These are phyloP conservation scores for Acronicta leporina DNA, from an alignment of 2,888 invertebrate species.

Conservation along the genomic window DNA sequence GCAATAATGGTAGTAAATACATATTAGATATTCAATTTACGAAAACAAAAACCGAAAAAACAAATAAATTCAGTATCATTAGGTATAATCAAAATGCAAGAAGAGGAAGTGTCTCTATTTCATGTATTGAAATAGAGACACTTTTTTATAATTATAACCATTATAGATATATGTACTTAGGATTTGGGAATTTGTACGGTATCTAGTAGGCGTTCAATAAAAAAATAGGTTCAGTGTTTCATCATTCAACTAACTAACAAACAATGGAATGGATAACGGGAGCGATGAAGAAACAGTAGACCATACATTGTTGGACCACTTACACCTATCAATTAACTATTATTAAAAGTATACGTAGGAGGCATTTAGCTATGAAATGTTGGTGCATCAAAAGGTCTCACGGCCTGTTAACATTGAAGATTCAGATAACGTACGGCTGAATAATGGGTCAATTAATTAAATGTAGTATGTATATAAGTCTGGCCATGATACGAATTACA, in stretches of 20 bases:
- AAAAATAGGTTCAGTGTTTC: constrained; percentile 68
- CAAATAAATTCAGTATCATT: too few species aligned
- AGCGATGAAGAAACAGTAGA: constrained; percentile 68
- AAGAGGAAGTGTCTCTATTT: too few species aligned
- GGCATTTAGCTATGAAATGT: constrained; percentile 53
- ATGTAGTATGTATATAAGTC: too few species aligned
- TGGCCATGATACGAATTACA: constrained; percentile 46
- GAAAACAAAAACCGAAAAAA: not conserved
- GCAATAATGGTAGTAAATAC: not conserved
- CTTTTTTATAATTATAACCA: too few species aligned
- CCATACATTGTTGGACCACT: constrained; percentile 58
- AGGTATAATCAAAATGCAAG: not conserved
- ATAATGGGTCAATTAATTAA: constrained; percentile 56
- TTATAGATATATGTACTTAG: too few species aligned
- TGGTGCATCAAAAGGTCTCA: constrained; percentile 50
- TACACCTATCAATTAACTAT: constrained; percentile 70
- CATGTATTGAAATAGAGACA: too few species aligned
- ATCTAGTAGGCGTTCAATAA: constrained; percentile 57
- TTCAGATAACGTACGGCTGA: constrained; percentile 37
- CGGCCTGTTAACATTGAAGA: constrained; percentile 47
- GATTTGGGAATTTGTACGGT: constrained; percentile 61
- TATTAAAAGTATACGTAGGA: constrained; percentile 60
- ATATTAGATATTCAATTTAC: not conserved
- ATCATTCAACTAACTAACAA: constrained; percentile 60
- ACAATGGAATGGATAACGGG: constrained; percentile 68